Conservation (phyloP, 2,888 invertebrate species). For the Cephus spinipes region DNA sequence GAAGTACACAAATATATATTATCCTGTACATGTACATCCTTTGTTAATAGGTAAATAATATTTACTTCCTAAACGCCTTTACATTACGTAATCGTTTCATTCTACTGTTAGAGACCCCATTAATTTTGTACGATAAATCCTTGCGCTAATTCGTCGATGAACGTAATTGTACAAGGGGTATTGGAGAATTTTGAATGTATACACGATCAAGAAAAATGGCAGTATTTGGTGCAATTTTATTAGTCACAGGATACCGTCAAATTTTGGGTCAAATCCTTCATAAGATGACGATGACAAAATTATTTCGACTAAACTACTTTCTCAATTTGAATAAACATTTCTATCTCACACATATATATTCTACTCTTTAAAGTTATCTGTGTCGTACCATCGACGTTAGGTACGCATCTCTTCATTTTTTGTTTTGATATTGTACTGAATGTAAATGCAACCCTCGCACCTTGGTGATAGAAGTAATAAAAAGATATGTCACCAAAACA, state of each 20-base stretch:
- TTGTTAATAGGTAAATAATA: conserved; percentile 11
- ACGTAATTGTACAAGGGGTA: neutral
- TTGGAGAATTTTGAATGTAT: neutral
- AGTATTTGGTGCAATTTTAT: conserved; percentile 10
- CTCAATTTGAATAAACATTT: conserved; percentile 25
- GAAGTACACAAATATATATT: conserved; percentile 43
- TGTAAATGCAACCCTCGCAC: conserved; percentile 18
- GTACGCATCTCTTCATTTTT: neutral
- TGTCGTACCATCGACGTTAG: neutral
- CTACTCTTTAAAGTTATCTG: conserved; percentile 16
- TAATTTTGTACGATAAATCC: conserved; percentile 9
- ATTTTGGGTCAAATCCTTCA: neutral
- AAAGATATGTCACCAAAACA: neutral
- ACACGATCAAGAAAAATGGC: conserved; percentile 5
- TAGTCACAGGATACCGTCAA: conserved; percentile 4
- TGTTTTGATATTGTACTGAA: conserved; percentile 2
- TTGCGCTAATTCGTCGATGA: neutral
- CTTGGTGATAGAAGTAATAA: conserved; percentile 1
- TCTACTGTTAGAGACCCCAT: conserved; percentile 12
- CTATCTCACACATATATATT: conserved; percentile 21
- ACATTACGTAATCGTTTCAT: conserved; percentile 4
- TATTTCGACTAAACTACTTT: conserved; percentile 23
- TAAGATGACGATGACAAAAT: neutral
- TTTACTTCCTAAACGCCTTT: conserved; percentile 8
- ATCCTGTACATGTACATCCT: conserved; percentile 33